These are phyloP conservation scores for Volucella zonaria DNA, from an alignment of 2,888 invertebrate genomes.

Conservation along the genomic window DNA sequence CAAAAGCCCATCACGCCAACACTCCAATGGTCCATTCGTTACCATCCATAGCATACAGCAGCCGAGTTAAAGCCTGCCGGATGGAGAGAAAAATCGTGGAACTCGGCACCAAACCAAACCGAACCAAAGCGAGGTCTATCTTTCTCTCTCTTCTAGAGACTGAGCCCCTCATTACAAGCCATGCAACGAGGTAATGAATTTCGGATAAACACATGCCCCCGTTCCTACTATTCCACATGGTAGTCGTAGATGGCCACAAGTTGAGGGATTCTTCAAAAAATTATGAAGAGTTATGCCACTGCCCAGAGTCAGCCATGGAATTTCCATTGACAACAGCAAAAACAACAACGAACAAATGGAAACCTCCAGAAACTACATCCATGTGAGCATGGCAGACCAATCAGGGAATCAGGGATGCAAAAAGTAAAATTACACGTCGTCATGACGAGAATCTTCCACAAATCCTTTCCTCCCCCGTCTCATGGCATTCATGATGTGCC, in stretches of 20 bases:
- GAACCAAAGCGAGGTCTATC: not conserved
- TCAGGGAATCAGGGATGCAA: slow-evolving; percentile 61
- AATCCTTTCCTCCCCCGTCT: slow-evolving; percentile 12
- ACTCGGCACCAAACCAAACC: slow-evolving; percentile 39
- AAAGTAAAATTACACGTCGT: slow-evolving; percentile 68
- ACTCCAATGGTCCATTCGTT: slow-evolving; percentile 13
- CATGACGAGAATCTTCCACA: slow-evolving; percentile 59
- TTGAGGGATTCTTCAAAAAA: slow-evolving; percentile 55
- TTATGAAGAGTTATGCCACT: slow-evolving; percentile 72
- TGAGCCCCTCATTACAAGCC: slow-evolving; percentile 62
- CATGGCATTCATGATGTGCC: slow-evolving; percentile 25
- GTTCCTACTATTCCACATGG: not conserved
- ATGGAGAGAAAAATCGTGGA: slow-evolving; percentile 56
- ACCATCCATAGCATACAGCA: no score
- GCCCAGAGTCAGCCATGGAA: slow-evolving; percentile 62
- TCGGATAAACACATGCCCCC: slow-evolving; percentile 65
- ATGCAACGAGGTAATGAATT: slow-evolving; percentile 71
- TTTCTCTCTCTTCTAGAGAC: slow-evolving; percentile 15
- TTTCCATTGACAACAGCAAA: slow-evolving; percentile 52
- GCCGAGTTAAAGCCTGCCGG: not conserved
- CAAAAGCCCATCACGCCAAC: slow-evolving; percentile 66
- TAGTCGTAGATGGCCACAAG: no score
- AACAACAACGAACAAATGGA: slow-evolving; percentile 4
- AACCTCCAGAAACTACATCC: slow-evolving; percentile 12
- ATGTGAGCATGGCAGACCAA: slow-evolving; percentile 60